Conservation (phyloP, 2,113 vertebrate species). For the Dromiciops gliroides region DNA sequence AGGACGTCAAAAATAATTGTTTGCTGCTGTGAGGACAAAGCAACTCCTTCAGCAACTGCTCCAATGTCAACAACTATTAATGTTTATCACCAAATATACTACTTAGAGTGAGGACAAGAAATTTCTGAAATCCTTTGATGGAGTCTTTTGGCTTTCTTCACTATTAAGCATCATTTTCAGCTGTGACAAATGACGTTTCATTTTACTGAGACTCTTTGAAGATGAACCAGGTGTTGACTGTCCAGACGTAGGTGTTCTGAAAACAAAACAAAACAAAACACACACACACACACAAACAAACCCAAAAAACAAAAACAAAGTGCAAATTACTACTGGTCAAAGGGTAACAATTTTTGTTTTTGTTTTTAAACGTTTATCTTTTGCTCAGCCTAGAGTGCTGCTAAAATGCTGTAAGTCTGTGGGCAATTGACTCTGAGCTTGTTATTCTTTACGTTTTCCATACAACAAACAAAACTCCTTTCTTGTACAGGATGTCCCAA, state of each 20-base stretch:
- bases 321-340: constrained; percentile 17
- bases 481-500: background rate
- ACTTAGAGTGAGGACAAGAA: constrained; percentile 92
- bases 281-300: too few species aligned
- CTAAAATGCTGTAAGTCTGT: background rate
- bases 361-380: background rate
- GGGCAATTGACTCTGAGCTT: background rate
- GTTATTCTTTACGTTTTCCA: too few species aligned
- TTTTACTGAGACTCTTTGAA: constrained; percentile 83
- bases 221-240: constrained; percentile 77
- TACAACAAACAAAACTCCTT: too few species aligned
- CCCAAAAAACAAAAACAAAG: constrained; percentile 47
- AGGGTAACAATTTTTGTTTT: background rate
- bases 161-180: constrained; percentile 91
- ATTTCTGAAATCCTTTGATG: constrained; percentile 89
- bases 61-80: constrained; percentile 1
- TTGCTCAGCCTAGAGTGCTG: background rate
- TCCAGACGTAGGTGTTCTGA: constrained; percentile 81
- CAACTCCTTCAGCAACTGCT: constrained; percentile 36
- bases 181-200: constrained; percentile 89
- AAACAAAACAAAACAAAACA: constrained; percentile 75
- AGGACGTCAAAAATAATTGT: constrained; percentile 21
- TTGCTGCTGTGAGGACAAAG: constrained; percentile 31
- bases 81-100: constrained; percentile 23
- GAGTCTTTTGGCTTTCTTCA: constrained; percentile 85